Conservation (phyloP, 2,797 vertebrate species). For the Buceros bicornis region DNA sequence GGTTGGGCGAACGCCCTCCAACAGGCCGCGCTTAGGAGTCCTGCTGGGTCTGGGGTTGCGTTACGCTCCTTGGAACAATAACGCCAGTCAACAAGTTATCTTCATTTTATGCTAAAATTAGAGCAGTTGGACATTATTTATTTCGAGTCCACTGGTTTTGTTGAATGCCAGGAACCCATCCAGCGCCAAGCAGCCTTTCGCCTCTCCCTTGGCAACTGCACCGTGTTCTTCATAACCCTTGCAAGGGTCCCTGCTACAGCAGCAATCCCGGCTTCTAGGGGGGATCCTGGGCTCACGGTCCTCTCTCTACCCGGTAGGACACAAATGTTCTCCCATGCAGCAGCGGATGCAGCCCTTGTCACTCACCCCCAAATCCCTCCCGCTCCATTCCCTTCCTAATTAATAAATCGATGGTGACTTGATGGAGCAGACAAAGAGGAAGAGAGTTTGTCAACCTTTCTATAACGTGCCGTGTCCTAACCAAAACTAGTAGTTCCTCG, state of each 20-base stretch:
- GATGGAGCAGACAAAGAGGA: not conserved
- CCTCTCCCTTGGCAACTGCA: not conserved
- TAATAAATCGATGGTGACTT: not conserved
- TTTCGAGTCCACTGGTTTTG: not conserved
- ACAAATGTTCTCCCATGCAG: not conserved
- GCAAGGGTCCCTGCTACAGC: not conserved
- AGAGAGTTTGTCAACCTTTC: not conserved
- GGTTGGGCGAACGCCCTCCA: not conserved
- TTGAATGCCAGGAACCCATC: not conserved
- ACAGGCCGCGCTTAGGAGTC: not conserved
- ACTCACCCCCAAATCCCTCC: not conserved
- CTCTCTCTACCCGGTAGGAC: too few relatives aligned
- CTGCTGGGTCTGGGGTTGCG: not conserved
- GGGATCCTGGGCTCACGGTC: not conserved
- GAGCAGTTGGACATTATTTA: not conserved
- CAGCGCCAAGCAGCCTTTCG: not conserved
- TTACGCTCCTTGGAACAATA: not conserved
- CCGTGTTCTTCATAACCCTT: not conserved
- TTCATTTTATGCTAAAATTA: constrained; percentile 40
- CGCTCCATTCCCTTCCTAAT: not conserved
- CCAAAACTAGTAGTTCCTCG: not conserved
- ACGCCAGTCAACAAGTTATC: not conserved
- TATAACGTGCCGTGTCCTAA: not conserved
- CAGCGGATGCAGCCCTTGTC: not conserved
- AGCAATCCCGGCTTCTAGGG: not conserved